Evolutionary conservation across 1,140 invertebrate genomes (phyloP).

Genomic region (Drosophila neocordata): DNA sequence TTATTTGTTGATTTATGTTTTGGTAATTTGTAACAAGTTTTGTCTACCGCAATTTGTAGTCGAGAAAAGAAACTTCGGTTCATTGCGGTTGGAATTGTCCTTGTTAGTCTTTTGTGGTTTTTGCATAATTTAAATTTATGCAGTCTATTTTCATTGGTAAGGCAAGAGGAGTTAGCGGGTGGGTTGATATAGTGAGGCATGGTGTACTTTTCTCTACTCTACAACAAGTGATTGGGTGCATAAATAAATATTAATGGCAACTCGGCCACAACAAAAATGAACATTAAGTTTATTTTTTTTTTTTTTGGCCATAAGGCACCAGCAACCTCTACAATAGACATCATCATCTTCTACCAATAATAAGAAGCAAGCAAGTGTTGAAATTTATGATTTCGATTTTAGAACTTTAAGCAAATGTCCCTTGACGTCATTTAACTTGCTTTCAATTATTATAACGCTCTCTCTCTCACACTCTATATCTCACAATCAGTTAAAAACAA

Average conservation of each 20-base stretch:
- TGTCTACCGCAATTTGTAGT: slow-evolving; percentile 42
- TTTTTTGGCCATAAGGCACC: slow-evolving; percentile 12
- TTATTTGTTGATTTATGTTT: slow-evolving; percentile 62
- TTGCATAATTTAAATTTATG: slow-evolving; percentile 67
- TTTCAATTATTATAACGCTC: neutral
- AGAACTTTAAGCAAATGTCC: neutral
- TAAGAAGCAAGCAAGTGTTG: neutral
- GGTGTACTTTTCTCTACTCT: neutral
- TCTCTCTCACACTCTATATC: neutral
- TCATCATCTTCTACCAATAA: neutral
- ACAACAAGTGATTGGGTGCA: slow-evolving; percentile 44
- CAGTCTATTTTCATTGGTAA: slow-evolving; percentile 40
- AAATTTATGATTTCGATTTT: neutral
- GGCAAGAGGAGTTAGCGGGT: neutral
- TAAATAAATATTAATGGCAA: slow-evolving; percentile 61
- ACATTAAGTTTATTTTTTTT: neutral
- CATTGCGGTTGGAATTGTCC: slow-evolving; percentile 12
- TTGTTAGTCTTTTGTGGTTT: slow-evolving; percentile 42
- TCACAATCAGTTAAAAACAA: neutral
- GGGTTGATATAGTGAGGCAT: too few relatives aligned
- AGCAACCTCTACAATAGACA: neutral
- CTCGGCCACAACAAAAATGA: neutral
- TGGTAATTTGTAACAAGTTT: slow-evolving; percentile 52
- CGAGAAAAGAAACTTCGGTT: slow-evolving; percentile 9
- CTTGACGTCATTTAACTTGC: neutral